These are phyloP conservation scores for Cheilosia vernalis DNA, from an alignment of 2,888 invertebrate genomes.

Conservation along the genomic window DNA sequence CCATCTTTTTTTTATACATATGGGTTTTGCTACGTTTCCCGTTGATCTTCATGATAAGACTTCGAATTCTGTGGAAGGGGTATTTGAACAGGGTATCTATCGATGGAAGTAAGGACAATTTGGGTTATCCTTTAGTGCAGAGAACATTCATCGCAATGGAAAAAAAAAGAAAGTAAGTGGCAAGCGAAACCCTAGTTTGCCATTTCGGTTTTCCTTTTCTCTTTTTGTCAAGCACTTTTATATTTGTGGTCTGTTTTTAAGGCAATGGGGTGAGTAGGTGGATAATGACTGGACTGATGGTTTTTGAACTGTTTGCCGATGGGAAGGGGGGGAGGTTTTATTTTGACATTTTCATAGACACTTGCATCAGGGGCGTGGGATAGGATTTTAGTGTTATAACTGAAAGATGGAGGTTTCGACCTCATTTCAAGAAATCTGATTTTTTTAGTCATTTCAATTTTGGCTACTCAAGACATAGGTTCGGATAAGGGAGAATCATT, in stretches of 20 bases:
- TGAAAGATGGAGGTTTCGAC: no score
- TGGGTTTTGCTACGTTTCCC: conserved; percentile 8
- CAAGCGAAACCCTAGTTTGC: conserved; percentile 36
- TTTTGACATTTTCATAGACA: no score
- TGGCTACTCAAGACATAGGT: no score
- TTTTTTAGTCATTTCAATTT: no score
- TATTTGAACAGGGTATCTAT: conserved; percentile 32
- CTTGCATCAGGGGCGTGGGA: no score
- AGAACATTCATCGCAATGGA: conserved; percentile 41
- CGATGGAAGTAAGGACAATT: conserved; percentile 16
- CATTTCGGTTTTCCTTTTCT: conserved; percentile 42
- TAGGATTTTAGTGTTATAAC: no score
- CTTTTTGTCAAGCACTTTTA: conserved; percentile 54
- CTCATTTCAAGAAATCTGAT: no score
- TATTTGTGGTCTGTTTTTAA: conserved; percentile 38
- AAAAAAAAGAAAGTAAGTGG: not conserved
- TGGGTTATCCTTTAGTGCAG: conserved; percentile 22
- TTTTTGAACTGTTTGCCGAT: conserved; percentile 43
- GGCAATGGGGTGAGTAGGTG: conserved; percentile 5
- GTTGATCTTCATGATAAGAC: conserved; percentile 56
- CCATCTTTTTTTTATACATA: conserved; percentile 14
- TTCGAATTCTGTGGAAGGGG: conserved; percentile 45
- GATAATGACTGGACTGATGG: conserved; percentile 40
- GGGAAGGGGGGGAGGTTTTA: conserved; percentile 3
- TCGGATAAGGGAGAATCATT: no score